These are phyloP conservation scores for Rhinolophus ferrumequinum DNA, from an alignment of 2,113 vertebrate genomes.

Conservation along the genomic window DNA sequence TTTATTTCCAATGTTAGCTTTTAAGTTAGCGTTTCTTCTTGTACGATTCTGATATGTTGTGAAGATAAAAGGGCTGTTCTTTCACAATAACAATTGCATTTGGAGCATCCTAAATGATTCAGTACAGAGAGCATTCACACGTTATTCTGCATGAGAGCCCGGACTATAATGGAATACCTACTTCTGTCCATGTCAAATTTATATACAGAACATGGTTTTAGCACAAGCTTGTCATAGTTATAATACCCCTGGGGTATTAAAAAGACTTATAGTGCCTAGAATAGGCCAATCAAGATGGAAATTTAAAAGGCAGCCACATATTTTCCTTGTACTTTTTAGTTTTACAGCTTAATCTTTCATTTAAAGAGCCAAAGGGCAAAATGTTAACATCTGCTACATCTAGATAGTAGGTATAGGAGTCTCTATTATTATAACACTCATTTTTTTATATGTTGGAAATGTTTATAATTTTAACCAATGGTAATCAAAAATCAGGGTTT, in stretches of 20 bases:
- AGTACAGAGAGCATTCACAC: neutral
- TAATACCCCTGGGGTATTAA: neutral
- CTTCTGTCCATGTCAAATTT: neutral
- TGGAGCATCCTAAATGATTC: neutral
- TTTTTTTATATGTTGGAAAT: neutral
- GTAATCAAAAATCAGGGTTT: constrained; percentile 2
- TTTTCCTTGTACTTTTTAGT: neutral
- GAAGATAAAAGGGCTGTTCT: constrained; percentile 9
- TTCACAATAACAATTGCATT: neutral
- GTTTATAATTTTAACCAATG: constrained; percentile 36
- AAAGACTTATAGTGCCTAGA: neutral
- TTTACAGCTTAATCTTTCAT: constrained; percentile 29
- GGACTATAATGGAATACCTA: neutral
- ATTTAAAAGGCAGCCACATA: neutral
- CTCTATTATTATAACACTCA: neutral
- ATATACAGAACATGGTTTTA: neutral
- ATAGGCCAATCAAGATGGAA: neutral
- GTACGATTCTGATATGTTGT: neutral
- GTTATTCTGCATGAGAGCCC: neutral
- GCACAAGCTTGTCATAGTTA: neutral
- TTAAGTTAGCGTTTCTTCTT: constrained; percentile 7
- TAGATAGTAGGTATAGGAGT: neutral
- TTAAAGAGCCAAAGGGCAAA: constrained; percentile 18
- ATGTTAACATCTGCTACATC: neutral
- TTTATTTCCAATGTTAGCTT: neutral